phyloP scores from a whole-genome alignment of 2,888 invertebrate species.

The Phragmatobia fuliginosa region DNA sequence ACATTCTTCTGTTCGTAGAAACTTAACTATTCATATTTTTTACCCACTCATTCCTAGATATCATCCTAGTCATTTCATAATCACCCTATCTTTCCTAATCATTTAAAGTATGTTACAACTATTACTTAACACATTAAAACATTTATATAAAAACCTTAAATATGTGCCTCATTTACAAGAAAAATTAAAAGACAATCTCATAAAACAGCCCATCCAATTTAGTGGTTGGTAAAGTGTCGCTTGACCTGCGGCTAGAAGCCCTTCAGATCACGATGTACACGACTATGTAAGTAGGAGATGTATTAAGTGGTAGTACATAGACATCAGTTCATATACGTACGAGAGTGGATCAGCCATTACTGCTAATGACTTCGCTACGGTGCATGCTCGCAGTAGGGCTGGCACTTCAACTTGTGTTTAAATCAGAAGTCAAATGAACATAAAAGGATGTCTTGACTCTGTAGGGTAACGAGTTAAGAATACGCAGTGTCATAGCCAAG shows the following conservation, averaged over 20 bases:
- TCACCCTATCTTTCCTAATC: too few species aligned
- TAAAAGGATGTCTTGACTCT: background rate
- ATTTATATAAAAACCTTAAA: too few species aligned
- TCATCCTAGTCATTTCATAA: too few species aligned
- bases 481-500: too few species aligned
- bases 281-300: conserved; percentile 16
- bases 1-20: too few species aligned
- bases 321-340: conserved; percentile 76
- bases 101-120: too few species aligned
- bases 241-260: background rate
- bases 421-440: background rate
- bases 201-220: background rate
- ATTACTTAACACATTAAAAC: too few species aligned
- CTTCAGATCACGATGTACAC: background rate
- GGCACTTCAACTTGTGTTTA: background rate
- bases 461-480: too few species aligned
- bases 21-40: too few species aligned
- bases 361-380: conserved; percentile 85
- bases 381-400: conserved; percentile 75
- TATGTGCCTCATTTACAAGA: background rate
- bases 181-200: background rate
- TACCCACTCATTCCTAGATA: too few species aligned
- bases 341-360: conserved; percentile 84
- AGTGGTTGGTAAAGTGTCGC: background rate
- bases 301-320: conserved; percentile 55